These are phyloP conservation scores for Vipera ursinii DNA, from an alignment of 2,797 vertebrate species.

Conservation along the genomic window DNA sequence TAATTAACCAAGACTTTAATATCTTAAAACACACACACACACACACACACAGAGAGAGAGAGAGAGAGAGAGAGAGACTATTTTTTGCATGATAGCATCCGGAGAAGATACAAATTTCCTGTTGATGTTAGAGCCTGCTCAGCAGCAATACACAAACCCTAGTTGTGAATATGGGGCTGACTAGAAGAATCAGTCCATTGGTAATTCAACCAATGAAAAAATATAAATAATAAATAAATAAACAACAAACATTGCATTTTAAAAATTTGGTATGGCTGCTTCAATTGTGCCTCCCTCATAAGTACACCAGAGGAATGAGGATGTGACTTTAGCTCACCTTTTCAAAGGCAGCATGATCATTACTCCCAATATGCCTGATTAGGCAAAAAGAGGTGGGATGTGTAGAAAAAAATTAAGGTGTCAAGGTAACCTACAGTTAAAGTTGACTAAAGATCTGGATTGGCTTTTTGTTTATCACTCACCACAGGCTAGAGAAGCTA, in stretches of 20 bases:
- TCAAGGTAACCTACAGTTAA: neutral
- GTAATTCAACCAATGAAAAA: neutral
- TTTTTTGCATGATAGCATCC: neutral
- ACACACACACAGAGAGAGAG: neutral
- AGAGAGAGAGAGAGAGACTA: neutral
- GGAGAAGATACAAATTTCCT: neutral
- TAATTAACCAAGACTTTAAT: neutral
- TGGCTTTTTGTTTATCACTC: neutral
- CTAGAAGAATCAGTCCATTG: neutral
- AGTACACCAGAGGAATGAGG: neutral
- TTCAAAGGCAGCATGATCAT: neutral
- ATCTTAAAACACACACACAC: no score
- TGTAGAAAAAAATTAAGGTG: neutral
- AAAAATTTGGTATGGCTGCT: neutral
- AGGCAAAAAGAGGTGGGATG: neutral
- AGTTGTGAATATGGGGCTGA: neutral
- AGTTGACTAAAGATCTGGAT: neutral
- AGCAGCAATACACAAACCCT: neutral
- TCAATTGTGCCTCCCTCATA: neutral
- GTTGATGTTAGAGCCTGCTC: neutral
- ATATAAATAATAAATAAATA: neutral
- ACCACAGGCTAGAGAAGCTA: neutral
- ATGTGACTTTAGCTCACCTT: neutral
- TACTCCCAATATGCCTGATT: neutral
- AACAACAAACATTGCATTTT: neutral